A percentile compares a stretch with the other conserved stretches of the same genome.
phyloP scores from a whole-genome alignment of 30 jellyfish, hydroid and myxozoan species.

The Hydractinia symbiolongicarpus region DNA sequence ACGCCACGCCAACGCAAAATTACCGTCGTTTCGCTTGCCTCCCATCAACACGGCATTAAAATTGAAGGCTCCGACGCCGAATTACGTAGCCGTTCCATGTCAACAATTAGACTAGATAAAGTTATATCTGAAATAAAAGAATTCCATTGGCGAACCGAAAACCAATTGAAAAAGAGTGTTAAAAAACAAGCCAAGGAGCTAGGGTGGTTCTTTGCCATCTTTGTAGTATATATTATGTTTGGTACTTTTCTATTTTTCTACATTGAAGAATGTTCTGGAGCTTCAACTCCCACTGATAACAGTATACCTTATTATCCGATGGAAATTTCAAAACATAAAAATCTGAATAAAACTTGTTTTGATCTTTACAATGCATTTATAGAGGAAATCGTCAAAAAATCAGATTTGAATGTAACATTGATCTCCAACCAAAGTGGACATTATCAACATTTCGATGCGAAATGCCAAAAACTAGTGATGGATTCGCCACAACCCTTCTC shows the following conservation, averaged over 20 bases:
- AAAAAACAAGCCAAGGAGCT: slow-evolving; percentile 23
- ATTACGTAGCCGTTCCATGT: slow-evolving; percentile 6
- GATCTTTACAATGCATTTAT: background rate
- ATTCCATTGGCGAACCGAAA: slow-evolving; percentile 9
- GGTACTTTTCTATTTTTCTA: slow-evolving; percentile 19
- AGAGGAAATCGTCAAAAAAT: background rate
- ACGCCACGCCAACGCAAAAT: background rate
- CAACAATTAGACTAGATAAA: slow-evolving; percentile 9
- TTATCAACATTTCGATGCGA: background rate
- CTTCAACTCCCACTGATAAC: background rate
- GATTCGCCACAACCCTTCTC: background rate
- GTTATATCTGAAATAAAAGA: slow-evolving; percentile 23
- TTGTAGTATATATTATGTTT: slow-evolving; percentile 20
- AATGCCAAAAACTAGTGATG: background rate
- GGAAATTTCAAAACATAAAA: background rate
- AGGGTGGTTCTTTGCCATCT: slow-evolving; percentile 15
- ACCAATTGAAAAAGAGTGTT: background rate
- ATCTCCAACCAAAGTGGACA: background rate
- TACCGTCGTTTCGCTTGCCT: background rate
- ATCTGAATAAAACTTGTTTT: background rate
- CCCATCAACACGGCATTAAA: background rate
- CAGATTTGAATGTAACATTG: background rate
- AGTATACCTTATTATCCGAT: slow-evolving; percentile 3
- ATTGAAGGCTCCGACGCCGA: background rate
- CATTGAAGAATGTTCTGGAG: slow-evolving; percentile 26